Conservation (phyloP, 2,113 vertebrate genomes). For the Centropristis striata region DNA sequence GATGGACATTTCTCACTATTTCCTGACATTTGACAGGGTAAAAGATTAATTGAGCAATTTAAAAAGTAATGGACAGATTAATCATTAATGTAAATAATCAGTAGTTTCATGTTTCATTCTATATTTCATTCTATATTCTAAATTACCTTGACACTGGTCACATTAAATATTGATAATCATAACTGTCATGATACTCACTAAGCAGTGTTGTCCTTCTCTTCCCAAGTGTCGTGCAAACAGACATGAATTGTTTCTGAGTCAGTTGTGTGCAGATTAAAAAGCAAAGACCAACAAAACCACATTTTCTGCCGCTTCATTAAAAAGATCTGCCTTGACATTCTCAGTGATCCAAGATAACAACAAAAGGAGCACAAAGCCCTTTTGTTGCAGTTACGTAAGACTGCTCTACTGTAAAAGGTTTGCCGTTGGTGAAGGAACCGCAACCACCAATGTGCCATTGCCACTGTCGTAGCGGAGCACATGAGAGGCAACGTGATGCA, state of each 20-base stretch:
- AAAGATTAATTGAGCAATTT: constrained; percentile 15
- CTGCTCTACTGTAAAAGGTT: constrained; percentile 54
- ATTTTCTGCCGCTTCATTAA: constrained; percentile 42
- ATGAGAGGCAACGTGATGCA: constrained; percentile 52
- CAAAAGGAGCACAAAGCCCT: constrained; percentile 41
- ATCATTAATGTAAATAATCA: constrained; percentile 24
- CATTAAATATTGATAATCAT: constrained; percentile 2
- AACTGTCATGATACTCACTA: not conserved
- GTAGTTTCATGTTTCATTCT: not conserved
- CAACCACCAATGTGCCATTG: not conserved
- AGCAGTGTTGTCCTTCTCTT: not conserved
- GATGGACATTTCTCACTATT: not conserved
- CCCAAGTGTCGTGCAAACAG: not conserved
- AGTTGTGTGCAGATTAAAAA: constrained; percentile 10
- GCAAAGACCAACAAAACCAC: constrained; percentile 11
- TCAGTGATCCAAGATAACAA: constrained; percentile 65
- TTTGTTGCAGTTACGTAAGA: constrained; percentile 59
- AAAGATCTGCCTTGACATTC: constrained; percentile 52
- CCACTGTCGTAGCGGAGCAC: constrained; percentile 5
- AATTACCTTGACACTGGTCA: constrained; percentile 12
- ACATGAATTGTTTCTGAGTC: constrained; percentile 14
- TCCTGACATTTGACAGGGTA: constrained; percentile 9
- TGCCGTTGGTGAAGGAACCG: constrained; percentile 29
- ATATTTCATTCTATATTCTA: not conserved
- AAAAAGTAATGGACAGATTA: constrained; percentile 24